phyloP scores from a whole-genome alignment of 2,888 invertebrate species.

The Lasiommata megera region DNA sequence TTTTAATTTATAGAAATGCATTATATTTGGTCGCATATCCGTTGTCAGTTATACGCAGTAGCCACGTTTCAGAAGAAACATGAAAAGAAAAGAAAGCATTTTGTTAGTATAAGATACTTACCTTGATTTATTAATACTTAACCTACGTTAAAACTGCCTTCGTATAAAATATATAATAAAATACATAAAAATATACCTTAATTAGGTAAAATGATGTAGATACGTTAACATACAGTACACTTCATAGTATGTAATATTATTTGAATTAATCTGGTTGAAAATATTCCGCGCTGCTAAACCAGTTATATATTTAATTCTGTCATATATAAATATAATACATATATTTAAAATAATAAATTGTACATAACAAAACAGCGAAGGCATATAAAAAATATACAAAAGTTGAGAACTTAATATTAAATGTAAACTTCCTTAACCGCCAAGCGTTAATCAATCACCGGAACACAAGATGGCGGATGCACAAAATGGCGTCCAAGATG shows the following conservation, averaged over 20 bases:
- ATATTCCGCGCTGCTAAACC: no score
- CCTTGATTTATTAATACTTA: conserved; percentile 40
- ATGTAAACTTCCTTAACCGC: conserved; percentile 46
- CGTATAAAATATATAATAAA: background rate
- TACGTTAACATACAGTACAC: no score
- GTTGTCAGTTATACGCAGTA: conserved; percentile 59
- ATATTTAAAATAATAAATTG: conserved; percentile 3
- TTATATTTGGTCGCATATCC: conserved; percentile 60
- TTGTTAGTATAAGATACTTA: conserved; percentile 76
- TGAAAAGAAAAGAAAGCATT: conserved; percentile 80
- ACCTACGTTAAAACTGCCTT: conserved; percentile 40
- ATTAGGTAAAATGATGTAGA: no score
- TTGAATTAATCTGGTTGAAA: no score
- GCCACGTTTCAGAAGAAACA: conserved; percentile 79
- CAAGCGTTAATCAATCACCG: conserved; percentile 61
- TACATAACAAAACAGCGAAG: conserved; percentile 9
- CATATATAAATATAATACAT: no score
- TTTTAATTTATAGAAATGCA: conserved; percentile 44
- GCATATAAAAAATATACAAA: conserved; percentile 26
- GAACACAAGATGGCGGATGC: conserved; percentile 34
- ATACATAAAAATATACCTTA: conserved; percentile 1
- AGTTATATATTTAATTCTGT: no score
- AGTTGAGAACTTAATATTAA: conserved; percentile 12
- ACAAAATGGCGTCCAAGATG: conserved; percentile 56
- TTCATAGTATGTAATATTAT: no score